Base-by-base conservation (phyloP, 23 tunicate genomes). In the Styela clava region DNA sequence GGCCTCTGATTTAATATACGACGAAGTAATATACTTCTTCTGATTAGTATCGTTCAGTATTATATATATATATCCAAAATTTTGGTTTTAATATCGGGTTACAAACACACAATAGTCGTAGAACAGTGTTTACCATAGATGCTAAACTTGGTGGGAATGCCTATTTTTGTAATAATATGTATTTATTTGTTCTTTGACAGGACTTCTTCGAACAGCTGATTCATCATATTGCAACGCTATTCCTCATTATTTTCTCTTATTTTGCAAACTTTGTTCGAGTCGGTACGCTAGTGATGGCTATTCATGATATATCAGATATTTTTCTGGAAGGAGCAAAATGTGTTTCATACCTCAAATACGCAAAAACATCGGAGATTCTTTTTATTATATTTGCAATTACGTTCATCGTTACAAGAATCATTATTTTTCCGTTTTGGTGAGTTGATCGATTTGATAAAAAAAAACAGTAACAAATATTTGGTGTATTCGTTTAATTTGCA, bases 251-350 rank as follows among this genome's bases (percentile, higher is more conserved):
- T 27, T 88, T 94, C 74, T 94, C 98, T 21, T 94, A 88, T 73
- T 65, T 86, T 2, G 85, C 82, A n/a, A 86, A 90, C 29, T 88
- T 94, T 33, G 87, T 90, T 26, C 31, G 95, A 31, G 74, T 94
- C 33, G 98, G 98, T 9, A 34, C 87, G 18, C 68, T 94, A 18
- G 94, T 94, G 24, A 88, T 94, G 98, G 94, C 87, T 2, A 70
- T 86, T 34, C 98, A 94, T 62, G 98, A 94, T 63, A 79, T 94
- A 22, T 94, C 98, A 2, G 98, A 94, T 68, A 82, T 94, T 18
- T 78, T 94, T 64, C 70, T 94, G 27, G 98, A 94, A 64, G 61
- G 29, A 25, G 94, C 91, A 20, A 94, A 94, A 72, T 70, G 87
- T 44, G 78, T 78, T 52, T 37, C 78, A 3, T 94, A 94, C 51